A percentile compares a stretch with the other conserved stretches of the same genome.
phyloP scores from a whole-genome alignment of 2,113 vertebrate species.

The Beaufortia kweichowensis region DNA sequence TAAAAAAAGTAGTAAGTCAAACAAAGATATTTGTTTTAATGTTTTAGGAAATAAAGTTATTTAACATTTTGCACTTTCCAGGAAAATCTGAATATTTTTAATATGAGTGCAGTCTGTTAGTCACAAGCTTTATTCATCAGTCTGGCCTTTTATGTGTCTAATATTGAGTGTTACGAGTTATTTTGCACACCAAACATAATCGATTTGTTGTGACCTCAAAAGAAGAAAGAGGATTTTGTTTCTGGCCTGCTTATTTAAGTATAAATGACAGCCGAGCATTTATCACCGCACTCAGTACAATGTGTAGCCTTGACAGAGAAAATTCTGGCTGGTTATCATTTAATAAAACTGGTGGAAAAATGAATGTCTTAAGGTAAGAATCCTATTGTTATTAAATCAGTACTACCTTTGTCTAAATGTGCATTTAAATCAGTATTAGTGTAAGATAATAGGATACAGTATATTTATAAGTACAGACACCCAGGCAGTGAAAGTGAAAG shows the following conservation, averaged over 20 bases:
- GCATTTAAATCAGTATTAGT: too few species aligned
- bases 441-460: too few species aligned
- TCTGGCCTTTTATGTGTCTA: neutral
- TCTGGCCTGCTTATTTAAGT: neutral
- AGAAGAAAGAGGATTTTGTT: conserved; percentile 13
- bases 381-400: neutral
- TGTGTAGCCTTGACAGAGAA: conserved; percentile 5
- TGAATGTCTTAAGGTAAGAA: conserved; percentile 49
- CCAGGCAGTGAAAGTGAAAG: too few species aligned
- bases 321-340: neutral
- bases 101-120: neutral
- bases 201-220: conserved; percentile 25
- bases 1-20: conserved; percentile 1
- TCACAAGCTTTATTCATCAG: conserved; percentile 6
- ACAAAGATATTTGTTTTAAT: neutral
- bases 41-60: neutral
- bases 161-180: neutral
- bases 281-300: neutral
- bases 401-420: too few species aligned
- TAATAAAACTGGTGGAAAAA: conserved; percentile 1
- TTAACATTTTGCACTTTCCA: conserved; percentile 16
- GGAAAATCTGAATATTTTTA: neutral
- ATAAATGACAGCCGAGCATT: neutral
- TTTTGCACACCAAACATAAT: conserved; percentile 2
- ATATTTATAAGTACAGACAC: too few species aligned